Percentiles rank a stretch among this genome's conserved stretches.
These are phyloP conservation scores for Microplitis manilae DNA, from an alignment of 2,888 invertebrate species.

Conservation along the genomic window DNA sequence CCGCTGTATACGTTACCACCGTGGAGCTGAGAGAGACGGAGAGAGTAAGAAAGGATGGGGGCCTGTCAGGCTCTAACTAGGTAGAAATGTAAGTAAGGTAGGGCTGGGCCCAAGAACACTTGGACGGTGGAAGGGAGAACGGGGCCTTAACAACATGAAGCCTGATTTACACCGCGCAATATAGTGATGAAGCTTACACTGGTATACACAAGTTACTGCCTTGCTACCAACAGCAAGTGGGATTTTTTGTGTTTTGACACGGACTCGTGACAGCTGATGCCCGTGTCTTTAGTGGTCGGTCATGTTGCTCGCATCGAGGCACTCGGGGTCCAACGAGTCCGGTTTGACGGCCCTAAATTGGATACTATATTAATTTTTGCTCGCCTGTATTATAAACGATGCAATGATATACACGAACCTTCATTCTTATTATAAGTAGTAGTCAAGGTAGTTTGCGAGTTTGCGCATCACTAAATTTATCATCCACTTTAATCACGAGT, in stretches of 20 bases:
- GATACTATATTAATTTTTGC: conserved; percentile 48
- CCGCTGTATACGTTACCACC: conserved; percentile 61
- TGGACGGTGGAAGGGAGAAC: conserved; percentile 22
- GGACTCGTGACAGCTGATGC: conserved; percentile 57
- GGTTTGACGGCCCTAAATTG: conserved; percentile 49
- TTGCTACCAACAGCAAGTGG: neutral
- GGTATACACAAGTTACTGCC: conserved; percentile 12
- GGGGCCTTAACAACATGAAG: conserved; percentile 26
- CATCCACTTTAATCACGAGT: neutral
- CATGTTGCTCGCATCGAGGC: neutral
- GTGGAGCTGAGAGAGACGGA: neutral
- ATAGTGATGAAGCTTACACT: conserved; percentile 21
- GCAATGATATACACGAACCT: conserved; percentile 10
- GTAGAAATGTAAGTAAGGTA: conserved; percentile 44
- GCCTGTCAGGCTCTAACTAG: conserved; percentile 70
- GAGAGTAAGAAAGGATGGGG: conserved; percentile 52
- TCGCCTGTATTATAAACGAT: conserved; percentile 11
- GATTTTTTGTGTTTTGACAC: conserved; percentile 68
- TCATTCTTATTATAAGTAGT: neutral
- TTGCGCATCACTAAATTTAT: neutral
- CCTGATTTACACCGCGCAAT: conserved; percentile 43
- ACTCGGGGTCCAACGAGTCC: conserved; percentile 35
- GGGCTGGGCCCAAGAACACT: conserved; percentile 53
- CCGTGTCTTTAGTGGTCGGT: conserved; percentile 3
- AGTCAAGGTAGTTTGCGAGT: neutral